Conservation (phyloP, 2,113 vertebrate species). For the Ophiodon elongatus region DNA sequence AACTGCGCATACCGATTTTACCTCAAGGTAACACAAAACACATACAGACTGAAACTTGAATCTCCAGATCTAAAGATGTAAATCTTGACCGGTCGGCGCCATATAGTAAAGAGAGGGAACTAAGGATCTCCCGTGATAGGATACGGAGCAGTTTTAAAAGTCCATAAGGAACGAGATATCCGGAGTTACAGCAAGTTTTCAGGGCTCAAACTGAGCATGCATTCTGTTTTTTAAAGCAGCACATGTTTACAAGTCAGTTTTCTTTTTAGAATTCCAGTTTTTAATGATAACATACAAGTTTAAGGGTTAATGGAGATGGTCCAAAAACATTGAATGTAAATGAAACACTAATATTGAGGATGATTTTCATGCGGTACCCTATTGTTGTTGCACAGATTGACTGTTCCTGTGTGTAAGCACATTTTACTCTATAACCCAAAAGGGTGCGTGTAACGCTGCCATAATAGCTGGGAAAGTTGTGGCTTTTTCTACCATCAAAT, state of each 20-base stretch:
- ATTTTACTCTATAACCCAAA: slow-evolving; percentile 37
- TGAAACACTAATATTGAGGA: neutral
- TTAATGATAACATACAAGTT: neutral
- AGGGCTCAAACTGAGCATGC: neutral
- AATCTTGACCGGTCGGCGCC: neutral
- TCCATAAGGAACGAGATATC: neutral
- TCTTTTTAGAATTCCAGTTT: neutral
- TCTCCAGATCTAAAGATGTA: neutral
- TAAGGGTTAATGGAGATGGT: neutral
- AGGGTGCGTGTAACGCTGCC: slow-evolving; percentile 49
- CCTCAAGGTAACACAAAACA: slow-evolving; percentile 23
- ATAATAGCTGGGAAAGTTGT: slow-evolving; percentile 65
- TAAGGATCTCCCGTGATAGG: neutral
- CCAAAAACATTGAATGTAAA: neutral
- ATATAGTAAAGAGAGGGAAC: neutral
- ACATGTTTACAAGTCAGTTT: neutral
- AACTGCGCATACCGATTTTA: slow-evolving; percentile 23
- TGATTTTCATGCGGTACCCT: neutral
- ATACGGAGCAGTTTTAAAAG: neutral
- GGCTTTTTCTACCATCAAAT: slow-evolving; percentile 64
- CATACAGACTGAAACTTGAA: slow-evolving; percentile 7
- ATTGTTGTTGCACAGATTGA: slow-evolving; percentile 15
- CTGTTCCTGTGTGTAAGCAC: slow-evolving; percentile 40
- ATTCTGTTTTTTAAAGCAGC: neutral
- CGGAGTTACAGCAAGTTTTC: neutral